Evolutionary conservation across 23 tunicate species (phyloP).

Genomic region (Trididemnum miniatum): DNA sequence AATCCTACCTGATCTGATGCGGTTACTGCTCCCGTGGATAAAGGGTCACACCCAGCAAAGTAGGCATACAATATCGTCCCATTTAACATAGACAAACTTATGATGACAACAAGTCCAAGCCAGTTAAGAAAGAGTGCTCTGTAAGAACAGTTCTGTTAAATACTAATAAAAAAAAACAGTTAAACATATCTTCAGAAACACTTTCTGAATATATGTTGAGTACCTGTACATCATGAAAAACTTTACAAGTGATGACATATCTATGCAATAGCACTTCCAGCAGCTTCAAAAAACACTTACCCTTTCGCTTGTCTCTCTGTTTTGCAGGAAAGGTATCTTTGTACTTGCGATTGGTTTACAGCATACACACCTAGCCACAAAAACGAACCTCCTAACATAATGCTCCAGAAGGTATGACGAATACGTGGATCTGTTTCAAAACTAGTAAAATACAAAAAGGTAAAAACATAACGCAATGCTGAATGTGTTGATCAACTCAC

Average conservation of each 20-base stretch:
- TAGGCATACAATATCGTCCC: conserved; percentile 74
- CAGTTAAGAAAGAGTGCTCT: conserved; percentile 53
- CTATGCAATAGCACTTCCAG: too few relatives aligned
- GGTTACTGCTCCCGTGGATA: conserved; percentile 37
- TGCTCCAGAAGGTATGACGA: conserved; percentile 52
- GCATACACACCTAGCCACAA: conserved; percentile 87
- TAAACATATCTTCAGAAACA: too few relatives aligned
- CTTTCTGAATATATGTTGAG: too few relatives aligned
- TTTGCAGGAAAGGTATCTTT: conserved; percentile 83
- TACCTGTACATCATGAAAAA: too few relatives aligned
- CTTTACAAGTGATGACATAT: too few relatives aligned
- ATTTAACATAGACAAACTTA: conserved; percentile 52
- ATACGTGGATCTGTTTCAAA: conserved; percentile 76
- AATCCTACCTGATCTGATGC: conserved; percentile 68
- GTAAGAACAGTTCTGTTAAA: too few relatives aligned
- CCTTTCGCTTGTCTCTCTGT: conserved; percentile 70
- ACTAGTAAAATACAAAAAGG: conserved; percentile 45
- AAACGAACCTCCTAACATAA: conserved; percentile 81
- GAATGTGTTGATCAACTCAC: too few relatives aligned
- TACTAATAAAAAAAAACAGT: too few relatives aligned
- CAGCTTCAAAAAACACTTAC: too few relatives aligned
- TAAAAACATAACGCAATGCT: too few relatives aligned
- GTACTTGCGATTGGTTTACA: conserved; percentile 89
- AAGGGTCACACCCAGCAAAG: conserved; percentile 72
- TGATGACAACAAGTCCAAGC: conserved; percentile 46